Percentiles rank a stretch among this genome's conserved stretches.
phyloP scores from a whole-genome alignment of 2,113 vertebrate species.

The Galeopterus variegatus region DNA sequence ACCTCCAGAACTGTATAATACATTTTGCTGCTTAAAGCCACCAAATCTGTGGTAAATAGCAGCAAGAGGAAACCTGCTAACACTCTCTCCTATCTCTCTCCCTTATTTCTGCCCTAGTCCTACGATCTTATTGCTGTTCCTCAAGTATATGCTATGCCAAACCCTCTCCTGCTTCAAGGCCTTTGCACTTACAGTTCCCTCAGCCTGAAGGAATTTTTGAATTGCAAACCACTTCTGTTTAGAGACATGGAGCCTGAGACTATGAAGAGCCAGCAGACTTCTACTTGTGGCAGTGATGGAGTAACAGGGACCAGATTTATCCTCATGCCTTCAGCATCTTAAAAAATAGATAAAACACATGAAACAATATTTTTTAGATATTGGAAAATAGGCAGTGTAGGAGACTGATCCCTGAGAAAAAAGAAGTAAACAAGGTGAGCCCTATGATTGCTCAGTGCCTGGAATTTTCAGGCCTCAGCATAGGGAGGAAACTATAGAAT shows the following conservation, averaged over 20 bases:
- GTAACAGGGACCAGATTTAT: not conserved
- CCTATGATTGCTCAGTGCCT: not conserved
- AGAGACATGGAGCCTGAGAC: not conserved
- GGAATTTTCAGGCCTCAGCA: not conserved
- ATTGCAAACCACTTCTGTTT: not conserved
- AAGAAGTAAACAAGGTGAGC: not conserved
- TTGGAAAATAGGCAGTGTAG: not conserved
- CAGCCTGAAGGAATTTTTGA: not conserved
- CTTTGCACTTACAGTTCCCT: not conserved
- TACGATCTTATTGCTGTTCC: not conserved
- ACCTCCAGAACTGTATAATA: not conserved
- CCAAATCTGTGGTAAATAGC: not conserved
- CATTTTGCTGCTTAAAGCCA: not conserved
- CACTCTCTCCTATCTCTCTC: not conserved
- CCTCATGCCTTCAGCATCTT: not conserved
- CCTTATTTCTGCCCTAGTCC: not conserved
- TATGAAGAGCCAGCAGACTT: not conserved
- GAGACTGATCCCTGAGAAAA: not conserved
- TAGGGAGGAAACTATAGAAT: not conserved
- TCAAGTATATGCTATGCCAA: not conserved
- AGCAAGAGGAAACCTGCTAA: not conserved
- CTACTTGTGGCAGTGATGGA: not conserved
- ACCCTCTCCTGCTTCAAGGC: not conserved
- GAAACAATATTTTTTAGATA: slow-evolving; percentile 3
- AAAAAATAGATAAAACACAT: not conserved